phyloP scores from a whole-genome alignment of 2,888 invertebrate species.

The Cephonodes hylas region DNA sequence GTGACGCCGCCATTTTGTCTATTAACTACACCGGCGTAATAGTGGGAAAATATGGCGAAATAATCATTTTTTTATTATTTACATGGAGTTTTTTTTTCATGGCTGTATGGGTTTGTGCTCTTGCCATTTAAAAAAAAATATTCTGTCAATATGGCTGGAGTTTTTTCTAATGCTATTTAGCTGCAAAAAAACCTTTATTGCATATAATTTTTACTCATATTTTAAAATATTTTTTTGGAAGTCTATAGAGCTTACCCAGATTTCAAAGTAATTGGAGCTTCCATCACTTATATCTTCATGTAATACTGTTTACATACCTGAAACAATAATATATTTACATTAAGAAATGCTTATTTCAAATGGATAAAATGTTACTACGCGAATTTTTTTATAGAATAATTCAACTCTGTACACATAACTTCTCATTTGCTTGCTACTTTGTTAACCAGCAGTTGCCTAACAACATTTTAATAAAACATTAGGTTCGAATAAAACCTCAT shows the following conservation, averaged over 20 bases:
- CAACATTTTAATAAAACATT: not conserved
- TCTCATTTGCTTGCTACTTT: no score
- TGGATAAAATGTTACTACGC: no score
- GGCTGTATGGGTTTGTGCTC: not conserved
- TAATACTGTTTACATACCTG: not conserved
- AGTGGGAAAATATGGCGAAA: slow-evolving; percentile 58
- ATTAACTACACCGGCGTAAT: slow-evolving; percentile 62
- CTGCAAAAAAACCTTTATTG: not conserved
- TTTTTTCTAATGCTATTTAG: not conserved
- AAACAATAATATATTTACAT: not conserved
- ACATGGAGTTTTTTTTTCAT: not conserved
- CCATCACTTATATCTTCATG: not conserved
- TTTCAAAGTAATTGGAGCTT: not conserved
- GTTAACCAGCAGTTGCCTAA: no score
- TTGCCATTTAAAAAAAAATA: not conserved
- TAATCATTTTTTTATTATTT: slow-evolving; percentile 7
- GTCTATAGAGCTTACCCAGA: not conserved
- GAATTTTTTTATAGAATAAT: no score
- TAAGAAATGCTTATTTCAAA: not conserved
- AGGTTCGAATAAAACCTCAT: not conserved
- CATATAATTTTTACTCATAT: no score
- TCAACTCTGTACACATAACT: no score
- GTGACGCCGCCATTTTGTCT: slow-evolving; percentile 72
- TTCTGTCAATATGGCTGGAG: not conserved
- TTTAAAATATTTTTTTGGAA: no score